Percentiles rank a stretch among this genome's conserved stretches.
Evolutionary conservation across 2,113 vertebrate genomes (phyloP).

Genomic region (Melierax canorus): DNA sequence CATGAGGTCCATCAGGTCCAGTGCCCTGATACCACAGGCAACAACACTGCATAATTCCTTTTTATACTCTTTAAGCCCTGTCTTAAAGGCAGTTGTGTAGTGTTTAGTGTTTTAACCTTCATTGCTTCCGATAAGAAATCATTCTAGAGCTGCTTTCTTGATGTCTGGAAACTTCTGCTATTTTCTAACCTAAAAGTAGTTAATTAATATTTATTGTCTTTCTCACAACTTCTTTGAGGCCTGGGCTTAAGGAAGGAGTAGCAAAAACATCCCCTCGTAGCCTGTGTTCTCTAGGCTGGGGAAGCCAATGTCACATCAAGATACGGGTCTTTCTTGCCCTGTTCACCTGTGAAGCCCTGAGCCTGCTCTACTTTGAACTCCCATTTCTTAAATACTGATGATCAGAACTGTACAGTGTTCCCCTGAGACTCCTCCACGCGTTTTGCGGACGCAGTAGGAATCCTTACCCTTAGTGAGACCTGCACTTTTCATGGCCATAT

Average conservation of each 20-base stretch:
- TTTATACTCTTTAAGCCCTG: not conserved
- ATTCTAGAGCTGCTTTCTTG: not conserved
- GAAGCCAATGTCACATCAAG: not conserved
- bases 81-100: not conserved
- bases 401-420: not conserved
- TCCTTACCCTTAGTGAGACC: not conserved
- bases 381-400: not conserved
- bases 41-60: not conserved
- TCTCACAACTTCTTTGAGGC: not conserved
- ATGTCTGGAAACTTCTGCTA: not conserved
- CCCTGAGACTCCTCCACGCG: not conserved
- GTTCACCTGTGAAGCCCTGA: not conserved
- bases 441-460: not conserved
- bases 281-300: not conserved
- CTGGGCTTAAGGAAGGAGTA: not conserved
- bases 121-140: not conserved
- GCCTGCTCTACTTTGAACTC: not conserved
- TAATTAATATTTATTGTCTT: not conserved
- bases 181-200: not conserved
- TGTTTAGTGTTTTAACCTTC: not conserved
- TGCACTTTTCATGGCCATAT: not conserved
- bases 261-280: not conserved
- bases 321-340: not conserved
- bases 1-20: not conserved
- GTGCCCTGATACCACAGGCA: not conserved